Conservation (phyloP, 64 coral and sea anemone species). For the Hydrozoanthus tunicans region DNA sequence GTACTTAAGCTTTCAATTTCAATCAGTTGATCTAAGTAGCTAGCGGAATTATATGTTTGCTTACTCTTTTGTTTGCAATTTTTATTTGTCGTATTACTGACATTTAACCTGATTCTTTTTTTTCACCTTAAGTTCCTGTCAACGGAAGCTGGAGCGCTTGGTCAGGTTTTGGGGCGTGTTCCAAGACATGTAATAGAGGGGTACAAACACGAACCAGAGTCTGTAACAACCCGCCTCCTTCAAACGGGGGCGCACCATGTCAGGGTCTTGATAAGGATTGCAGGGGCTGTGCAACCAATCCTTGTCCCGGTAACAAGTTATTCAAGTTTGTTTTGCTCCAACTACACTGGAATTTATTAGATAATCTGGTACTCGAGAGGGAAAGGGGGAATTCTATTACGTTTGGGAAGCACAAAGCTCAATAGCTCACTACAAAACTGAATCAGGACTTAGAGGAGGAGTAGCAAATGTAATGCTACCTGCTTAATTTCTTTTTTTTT, state of each 20-base stretch:
- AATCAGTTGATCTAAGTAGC: no score
- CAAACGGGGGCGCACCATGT: conserved; percentile 1
- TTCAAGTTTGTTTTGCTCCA: background rate
- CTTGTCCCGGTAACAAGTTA: background rate
- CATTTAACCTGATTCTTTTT: background rate
- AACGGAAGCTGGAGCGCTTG: conserved; percentile 39
- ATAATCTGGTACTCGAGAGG: background rate
- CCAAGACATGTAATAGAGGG: conserved; percentile 40
- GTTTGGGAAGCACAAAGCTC: no score
- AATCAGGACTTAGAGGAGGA: no score
- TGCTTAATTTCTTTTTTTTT: no score
- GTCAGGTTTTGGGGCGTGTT: conserved; percentile 28
- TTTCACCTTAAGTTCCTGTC: background rate
- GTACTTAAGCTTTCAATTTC: no score
- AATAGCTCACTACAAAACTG: no score
- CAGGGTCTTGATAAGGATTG: background rate
- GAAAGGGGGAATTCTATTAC: no score
- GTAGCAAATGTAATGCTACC: no score
- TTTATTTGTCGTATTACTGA: no score
- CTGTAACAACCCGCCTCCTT: conserved; percentile 54
- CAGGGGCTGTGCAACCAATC: background rate
- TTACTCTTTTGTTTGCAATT: background rate
- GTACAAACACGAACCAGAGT: conserved; percentile 22
- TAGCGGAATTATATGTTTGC: background rate
- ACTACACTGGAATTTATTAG: background rate